These are phyloP conservation scores for Drosophila ustulata DNA, from an alignment of 2,888 invertebrate species.

Conservation along the genomic window DNA sequence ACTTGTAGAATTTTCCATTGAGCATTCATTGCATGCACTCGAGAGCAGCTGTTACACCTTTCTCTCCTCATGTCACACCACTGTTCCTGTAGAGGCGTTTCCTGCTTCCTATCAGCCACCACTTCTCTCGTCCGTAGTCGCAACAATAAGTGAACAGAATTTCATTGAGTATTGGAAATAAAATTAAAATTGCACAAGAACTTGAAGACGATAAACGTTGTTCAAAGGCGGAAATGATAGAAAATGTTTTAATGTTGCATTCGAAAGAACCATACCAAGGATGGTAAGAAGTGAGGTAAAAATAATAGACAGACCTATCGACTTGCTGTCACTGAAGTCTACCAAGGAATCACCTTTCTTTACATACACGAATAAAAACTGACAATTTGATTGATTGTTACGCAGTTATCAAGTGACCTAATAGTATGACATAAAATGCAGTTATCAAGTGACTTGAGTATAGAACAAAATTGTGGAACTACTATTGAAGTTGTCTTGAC, in stretches of 20 bases:
- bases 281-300: slow-evolving; percentile 3
- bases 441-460: background rate
- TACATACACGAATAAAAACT: slow-evolving; percentile 4
- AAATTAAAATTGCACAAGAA: slow-evolving; percentile 74
- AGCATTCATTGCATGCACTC: slow-evolving; percentile 54
- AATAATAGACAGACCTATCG: slow-evolving; percentile 5
- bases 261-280: background rate
- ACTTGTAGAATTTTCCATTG: slow-evolving; percentile 62
- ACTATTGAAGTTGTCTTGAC: slow-evolving; percentile 4
- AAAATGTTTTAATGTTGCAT: slow-evolving; percentile 77
- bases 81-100: slow-evolving; percentile 52
- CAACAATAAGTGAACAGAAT: slow-evolving; percentile 44
- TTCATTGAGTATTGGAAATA: slow-evolving; percentile 59
- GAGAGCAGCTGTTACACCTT: slow-evolving; percentile 9
- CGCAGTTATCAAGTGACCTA: slow-evolving; percentile 37
- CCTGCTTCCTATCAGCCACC: slow-evolving; percentile 74
- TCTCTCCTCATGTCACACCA: background rate
- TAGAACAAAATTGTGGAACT: slow-evolving; percentile 19
- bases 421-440: background rate
- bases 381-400: slow-evolving; percentile 75
- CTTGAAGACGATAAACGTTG: slow-evolving; percentile 49
- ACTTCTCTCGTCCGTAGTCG: slow-evolving; percentile 55
- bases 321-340: slow-evolving; percentile 30
- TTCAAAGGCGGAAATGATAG: slow-evolving; percentile 72
- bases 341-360: slow-evolving; percentile 26